A percentile compares a stretch with the other conserved stretches of the same genome.
These are phyloP conservation scores for Ophioderma brevispina DNA, from an alignment of 35 echinoderm and acorn worm genomes.

Conservation along the genomic window DNA sequence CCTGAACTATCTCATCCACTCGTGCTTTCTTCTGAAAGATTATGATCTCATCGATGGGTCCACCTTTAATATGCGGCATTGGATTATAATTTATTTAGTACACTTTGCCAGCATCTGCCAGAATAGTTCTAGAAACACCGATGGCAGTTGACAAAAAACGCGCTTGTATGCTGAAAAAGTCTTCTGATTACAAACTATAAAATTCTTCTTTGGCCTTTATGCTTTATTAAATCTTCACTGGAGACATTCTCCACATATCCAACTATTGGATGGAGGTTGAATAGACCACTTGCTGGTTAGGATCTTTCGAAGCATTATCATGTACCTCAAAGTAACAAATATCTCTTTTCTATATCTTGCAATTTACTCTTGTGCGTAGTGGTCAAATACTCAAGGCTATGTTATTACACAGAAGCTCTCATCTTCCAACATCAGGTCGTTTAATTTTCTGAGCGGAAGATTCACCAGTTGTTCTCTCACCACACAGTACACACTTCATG, in stretches of 20 bases:
- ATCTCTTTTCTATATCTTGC: background rate
- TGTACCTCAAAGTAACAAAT: background rate
- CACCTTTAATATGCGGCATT: background rate
- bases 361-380: background rate
- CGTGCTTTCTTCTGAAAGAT: background rate
- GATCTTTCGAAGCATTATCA: background rate
- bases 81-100: background rate
- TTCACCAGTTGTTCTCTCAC: background rate
- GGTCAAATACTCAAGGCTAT: background rate
- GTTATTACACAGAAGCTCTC: background rate
- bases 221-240: background rate
- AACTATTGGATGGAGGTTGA: background rate
- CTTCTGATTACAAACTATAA: background rate
- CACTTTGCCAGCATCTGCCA: background rate
- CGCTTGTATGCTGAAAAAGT: background rate
- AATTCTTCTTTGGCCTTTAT: slow-evolving; percentile 17
- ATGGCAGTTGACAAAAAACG: background rate
- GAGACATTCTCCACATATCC: background rate
- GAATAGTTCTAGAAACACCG: background rate
- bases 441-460: background rate
- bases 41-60: background rate
- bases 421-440: background rate
- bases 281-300: background rate
- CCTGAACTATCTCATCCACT: background rate
- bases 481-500: background rate